Evolutionary conservation across 2,888 invertebrate species (phyloP).

Genomic region (Phymatocera aterrima): DNA sequence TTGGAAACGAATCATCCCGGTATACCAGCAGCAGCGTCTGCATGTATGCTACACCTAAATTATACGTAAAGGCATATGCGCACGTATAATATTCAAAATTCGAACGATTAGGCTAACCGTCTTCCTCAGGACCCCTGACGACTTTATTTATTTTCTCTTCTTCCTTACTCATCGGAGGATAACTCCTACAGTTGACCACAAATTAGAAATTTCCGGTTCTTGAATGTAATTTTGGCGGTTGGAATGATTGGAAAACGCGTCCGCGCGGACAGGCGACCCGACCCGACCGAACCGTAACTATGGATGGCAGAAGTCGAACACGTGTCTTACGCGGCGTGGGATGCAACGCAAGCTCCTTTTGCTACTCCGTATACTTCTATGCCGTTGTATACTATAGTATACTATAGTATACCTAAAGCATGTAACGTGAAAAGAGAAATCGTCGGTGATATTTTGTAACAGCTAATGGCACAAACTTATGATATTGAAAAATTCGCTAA

Average conservation of each 20-base stretch:
- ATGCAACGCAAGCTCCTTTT: neutral
- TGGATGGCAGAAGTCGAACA: neutral
- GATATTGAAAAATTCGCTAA: neutral
- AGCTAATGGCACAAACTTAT: neutral
- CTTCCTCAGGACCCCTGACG: neutral
- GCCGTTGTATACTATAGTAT: no score
- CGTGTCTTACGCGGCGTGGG: neutral
- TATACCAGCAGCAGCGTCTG: no score
- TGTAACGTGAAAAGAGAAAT: conserved; percentile 16
- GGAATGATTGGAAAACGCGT: conserved; percentile 20
- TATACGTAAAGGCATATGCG: no score
- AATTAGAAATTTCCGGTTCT: conserved; percentile 31
- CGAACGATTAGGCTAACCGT: neutral
- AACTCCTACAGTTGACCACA: conserved; percentile 8
- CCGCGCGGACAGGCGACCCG: neutral
- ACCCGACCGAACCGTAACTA: neutral
- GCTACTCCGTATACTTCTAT: neutral
- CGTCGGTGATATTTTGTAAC: conserved; percentile 16
- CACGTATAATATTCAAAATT: neutral
- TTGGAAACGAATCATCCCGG: no score
- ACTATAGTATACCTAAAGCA: no score
- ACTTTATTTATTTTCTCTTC: neutral
- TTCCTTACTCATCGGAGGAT: no score
- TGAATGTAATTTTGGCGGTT: conserved; percentile 37
- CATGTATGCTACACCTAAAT: no score